Base-by-base conservation (phyloP, 2,113 vertebrate species). In the Cynocephalus volans region DNA sequence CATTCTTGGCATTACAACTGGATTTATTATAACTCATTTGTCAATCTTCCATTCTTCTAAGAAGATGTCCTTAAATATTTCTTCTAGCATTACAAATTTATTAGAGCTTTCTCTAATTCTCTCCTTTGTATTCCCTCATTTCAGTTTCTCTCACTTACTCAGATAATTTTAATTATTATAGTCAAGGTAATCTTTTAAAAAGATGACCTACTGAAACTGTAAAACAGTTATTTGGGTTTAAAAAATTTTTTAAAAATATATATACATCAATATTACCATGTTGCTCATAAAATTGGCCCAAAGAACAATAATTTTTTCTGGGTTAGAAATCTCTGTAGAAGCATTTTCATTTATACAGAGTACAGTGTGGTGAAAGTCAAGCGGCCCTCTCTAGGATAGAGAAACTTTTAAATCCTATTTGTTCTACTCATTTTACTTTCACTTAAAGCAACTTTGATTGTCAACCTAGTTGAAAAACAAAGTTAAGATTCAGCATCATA, bases 371-470 rank as follows among this genome's bases (percentile, higher is more conserved):
- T 26, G 4, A 80, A 60, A 64, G 41, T 0, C 54, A 70, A 69
- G 41, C 2, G 36, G 3, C 36, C 79, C 36, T 67, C 19, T 77
- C 4, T 85, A 79, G 14, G 31, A 26, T 33, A 87, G 33, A 19
- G 75, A 97, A 36, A 76, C 9, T 54, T 90, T 24, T 26, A 41
- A 77, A 76, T 64, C 28, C 17, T 81, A 76, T 50, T 80, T 56
- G 70, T 58, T 91, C 23, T 58, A n/a, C 23, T 45, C 8, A 69
- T 89, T 60, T 95, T 60, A 60, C 67, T 96, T 96, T 58, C 26
- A 79, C 31, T 93, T 82, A 67, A 81, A 94, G 80, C 41, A 79
- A 84, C 24, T 81, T 52, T 52, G 33, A 52, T 70, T 56, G 31
- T 67, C 54, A 67, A 33, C 41, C n/a, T n/a, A 77, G 5, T 69